Base-by-base conservation (phyloP, 2,113 vertebrate genomes). In the Motacilla tschutschensis region DNA sequence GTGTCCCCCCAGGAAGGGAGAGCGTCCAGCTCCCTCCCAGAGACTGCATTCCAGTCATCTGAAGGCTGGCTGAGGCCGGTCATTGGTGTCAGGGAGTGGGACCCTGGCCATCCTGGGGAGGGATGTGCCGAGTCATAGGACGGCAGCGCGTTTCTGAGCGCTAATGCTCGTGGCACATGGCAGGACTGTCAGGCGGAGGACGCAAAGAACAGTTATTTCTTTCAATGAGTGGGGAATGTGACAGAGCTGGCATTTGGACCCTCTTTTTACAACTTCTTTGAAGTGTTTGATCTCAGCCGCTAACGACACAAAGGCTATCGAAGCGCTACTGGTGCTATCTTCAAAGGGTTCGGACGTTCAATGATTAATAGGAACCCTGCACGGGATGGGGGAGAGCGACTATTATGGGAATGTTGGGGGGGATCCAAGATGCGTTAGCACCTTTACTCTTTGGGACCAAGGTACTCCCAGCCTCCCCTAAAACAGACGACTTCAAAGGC, bases 251-350 rank as follows among this genome's bases (percentile, higher is more conserved):
- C 76, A 64, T 74, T 89, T 59, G 66, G 86, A 79, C 78, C 86
- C 79, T 78, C 75, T 79, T 79, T 91, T 91, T 91, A 92, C 79
- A 90, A 93, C 85, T 95, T 93, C 82, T 92, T 88, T 88, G 72
- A 93, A 86, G 87, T 84, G 84, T 94, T 95, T 95, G 90, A 94
- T 95, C 83, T 59, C 33, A 2, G 53, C 88, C 73, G 83, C 88
- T 76, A 75, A 82, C 5, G 35, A 54, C 84, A 79, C 81, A 62
- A 70, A 69, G 90, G 81, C 92, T 83, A 86, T 60, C 78, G 50
- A 19, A 57, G 80, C 53, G 9, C 78, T 65, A 26, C 86, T 16
- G 83, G 62, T 66, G 86, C 86, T 67, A 72, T 79, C 94, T 95
- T 95, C 95, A 94, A 93, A 94, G 93, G 47, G 12, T 20, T 71